Evolutionary conservation across 2,113 vertebrate genomes (phyloP).

Genomic region (Puntigrus tetrazona): DNA sequence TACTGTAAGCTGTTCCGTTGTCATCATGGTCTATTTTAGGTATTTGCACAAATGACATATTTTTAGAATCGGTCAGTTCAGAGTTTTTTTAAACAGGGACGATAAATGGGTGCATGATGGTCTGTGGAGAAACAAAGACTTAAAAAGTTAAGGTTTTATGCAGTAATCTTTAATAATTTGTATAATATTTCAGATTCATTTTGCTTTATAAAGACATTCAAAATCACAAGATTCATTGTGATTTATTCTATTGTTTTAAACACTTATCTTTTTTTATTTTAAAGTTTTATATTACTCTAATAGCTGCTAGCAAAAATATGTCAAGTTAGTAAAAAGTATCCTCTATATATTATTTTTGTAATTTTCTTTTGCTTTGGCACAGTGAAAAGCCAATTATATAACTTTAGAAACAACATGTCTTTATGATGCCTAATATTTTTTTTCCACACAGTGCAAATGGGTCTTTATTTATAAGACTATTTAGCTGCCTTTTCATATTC

Average conservation of each 20-base stretch:
- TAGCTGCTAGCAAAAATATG: background rate
- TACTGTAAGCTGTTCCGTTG: background rate
- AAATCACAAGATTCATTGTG: background rate
- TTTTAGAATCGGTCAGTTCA: background rate
- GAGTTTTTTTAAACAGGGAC: background rate
- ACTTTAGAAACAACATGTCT: background rate
- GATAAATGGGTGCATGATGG: background rate
- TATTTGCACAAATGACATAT: background rate
- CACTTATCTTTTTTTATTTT: background rate
- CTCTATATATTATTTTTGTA: background rate
- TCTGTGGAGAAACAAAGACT: background rate
- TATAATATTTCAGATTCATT: background rate
- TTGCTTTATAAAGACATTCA: background rate
- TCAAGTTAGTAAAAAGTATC: background rate
- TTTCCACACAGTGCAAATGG: background rate
- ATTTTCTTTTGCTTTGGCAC: background rate
- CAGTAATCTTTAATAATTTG: background rate
- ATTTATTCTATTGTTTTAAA: background rate
- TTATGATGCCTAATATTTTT: background rate
- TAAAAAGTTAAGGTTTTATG: background rate
- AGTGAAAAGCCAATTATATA: background rate
- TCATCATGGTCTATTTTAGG: slow-evolving; percentile 4
- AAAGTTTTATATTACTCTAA: background rate
- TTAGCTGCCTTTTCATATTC: background rate
- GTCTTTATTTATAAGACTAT: background rate